phyloP scores from a whole-genome alignment of 2,888 invertebrate genomes.

The Brachyopa scutellaris region DNA sequence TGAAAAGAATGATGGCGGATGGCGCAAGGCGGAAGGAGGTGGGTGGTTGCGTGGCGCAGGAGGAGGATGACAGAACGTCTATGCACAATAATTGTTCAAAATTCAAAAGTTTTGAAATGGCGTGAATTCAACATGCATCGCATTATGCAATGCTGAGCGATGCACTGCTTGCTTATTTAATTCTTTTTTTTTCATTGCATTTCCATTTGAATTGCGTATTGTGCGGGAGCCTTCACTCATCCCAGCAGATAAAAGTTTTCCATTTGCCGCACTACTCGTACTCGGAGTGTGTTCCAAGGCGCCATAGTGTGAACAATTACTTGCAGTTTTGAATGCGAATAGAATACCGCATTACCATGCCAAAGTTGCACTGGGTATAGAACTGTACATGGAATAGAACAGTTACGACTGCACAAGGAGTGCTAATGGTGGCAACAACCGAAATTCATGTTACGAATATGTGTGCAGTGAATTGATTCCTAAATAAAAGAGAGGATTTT shows the following conservation, averaged over 20 bases:
- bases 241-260: slow-evolving; percentile 58
- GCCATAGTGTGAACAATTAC: slow-evolving; percentile 50
- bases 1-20: slow-evolving; percentile 47
- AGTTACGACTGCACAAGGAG: neutral
- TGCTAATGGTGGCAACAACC: neutral
- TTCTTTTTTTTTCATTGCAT: slow-evolving; percentile 1
- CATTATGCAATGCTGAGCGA: slow-evolving; percentile 38
- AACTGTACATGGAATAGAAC: neutral
- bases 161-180: slow-evolving; percentile 4
- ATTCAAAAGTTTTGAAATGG: slow-evolving; percentile 55
- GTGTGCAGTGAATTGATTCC: neutral
- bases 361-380: neutral
- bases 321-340: slow-evolving; percentile 21
- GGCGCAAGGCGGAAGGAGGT: slow-evolving; percentile 10
- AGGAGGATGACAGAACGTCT: neutral
- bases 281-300: slow-evolving; percentile 45
- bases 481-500: too few species aligned
- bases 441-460: neutral
- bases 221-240: slow-evolving; percentile 8
- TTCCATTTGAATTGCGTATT: slow-evolving; percentile 38
- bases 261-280: slow-evolving; percentile 67
- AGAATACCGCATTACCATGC: neutral
- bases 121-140: slow-evolving; percentile 54
- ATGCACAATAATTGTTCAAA: slow-evolving; percentile 44
- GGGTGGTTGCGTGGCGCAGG: neutral